Evolutionary conservation across 2,797 vertebrate genomes (phyloP).

Genomic region (Linurgus olivaceus): DNA sequence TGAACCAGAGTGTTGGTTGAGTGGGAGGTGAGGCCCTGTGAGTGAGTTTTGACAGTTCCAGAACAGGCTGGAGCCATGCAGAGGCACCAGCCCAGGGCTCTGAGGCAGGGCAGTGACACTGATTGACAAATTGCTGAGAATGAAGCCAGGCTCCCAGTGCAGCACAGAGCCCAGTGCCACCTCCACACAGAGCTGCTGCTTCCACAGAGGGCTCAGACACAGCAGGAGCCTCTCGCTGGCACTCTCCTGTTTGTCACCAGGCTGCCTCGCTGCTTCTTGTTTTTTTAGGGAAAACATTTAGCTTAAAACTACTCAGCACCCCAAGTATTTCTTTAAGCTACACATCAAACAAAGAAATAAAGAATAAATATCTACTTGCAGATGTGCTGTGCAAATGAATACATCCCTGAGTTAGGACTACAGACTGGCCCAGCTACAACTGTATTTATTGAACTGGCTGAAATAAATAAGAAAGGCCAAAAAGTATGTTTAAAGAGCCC

Average conservation of each 20-base stretch:
- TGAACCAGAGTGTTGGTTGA: not conserved
- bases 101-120: not conserved
- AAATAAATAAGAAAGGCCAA: not conserved
- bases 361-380: not conserved
- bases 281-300: not conserved
- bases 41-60: not conserved
- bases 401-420: not conserved
- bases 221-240: not conserved
- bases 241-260: not conserved
- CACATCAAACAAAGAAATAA: not conserved
- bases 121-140: not conserved
- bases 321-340: not conserved
- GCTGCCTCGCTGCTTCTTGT: not conserved
- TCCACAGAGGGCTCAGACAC: not conserved
- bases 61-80: not conserved
- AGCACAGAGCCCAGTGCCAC: not conserved
- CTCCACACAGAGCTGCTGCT: not conserved
- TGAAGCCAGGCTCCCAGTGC: not conserved
- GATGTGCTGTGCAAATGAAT: not conserved
- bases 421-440: not conserved
- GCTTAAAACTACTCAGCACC: not conserved
- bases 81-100: not conserved
- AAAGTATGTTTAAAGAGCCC: not conserved
- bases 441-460: not conserved
- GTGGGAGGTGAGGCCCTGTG: not conserved